These are phyloP conservation scores for Machimus atricapillus DNA, from an alignment of 2,888 invertebrate species.

Conservation along the genomic window DNA sequence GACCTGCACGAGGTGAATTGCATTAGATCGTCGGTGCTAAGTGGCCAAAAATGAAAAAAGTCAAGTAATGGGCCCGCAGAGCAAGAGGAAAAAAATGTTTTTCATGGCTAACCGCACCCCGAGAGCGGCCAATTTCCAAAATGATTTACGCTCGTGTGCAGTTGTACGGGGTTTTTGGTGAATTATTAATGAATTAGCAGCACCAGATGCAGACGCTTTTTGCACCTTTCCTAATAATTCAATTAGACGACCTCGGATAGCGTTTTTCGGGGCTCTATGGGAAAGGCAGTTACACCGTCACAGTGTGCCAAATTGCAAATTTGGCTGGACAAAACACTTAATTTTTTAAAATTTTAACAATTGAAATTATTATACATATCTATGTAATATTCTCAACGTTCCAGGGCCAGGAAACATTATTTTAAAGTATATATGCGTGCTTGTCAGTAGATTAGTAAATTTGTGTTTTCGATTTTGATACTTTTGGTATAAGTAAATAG, in stretches of 20 bases:
- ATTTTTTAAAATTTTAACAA: background rate
- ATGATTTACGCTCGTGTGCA: background rate
- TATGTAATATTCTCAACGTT: background rate
- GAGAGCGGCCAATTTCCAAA: background rate
- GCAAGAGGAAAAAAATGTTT: background rate
- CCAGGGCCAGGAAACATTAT: background rate
- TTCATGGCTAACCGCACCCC: background rate
- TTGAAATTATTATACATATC: background rate
- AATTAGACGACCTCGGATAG: background rate
- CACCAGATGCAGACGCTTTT: background rate
- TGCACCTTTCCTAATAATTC: background rate
- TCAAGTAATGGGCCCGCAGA: background rate
- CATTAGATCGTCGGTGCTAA: background rate
- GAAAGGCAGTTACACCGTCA: background rate
- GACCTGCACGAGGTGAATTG: background rate
- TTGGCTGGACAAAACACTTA: background rate
- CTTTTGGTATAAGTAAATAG: background rate
- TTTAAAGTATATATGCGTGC: background rate
- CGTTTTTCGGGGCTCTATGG: background rate
- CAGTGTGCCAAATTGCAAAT: background rate
- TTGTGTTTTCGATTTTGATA: background rate
- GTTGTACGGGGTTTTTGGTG: background rate
- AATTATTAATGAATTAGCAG: background rate
- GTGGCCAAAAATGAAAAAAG: background rate
- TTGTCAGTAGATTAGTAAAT: background rate